Base-by-base conservation (phyloP, 2,888 invertebrate genomes). In the Drosophila kokeensis region DNA sequence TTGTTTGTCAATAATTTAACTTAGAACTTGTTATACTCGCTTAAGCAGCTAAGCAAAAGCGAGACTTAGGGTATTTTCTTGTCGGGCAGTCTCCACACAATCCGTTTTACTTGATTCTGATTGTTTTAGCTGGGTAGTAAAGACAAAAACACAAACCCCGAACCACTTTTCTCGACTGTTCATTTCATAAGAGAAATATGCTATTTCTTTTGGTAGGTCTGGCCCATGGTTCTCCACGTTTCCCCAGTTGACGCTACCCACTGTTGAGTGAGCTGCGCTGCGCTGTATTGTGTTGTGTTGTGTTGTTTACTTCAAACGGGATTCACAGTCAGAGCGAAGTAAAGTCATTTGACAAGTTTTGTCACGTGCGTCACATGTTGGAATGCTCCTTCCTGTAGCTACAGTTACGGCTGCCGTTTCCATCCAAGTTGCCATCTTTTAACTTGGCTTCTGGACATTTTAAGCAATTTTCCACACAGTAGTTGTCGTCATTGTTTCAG, bases 301-400 rank as follows among this genome's bases (percentile, higher is more conserved):
- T 50, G 69, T 71, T 79, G 80, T 73, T 86, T 83, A 78, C 78
- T 71, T 70, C 76, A 69, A 76, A 66, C 70, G 69, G 75, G 81
- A 86, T 76, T 77, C 81, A 34, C 69, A 79, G 81, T 75, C 85
- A 74, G 73, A 87, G 75, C 73, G 76, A 82, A 87, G 88, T 74
- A 79, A 86, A 87, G 82, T 82, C 84, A 86, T 88, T 87, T 87
- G 89, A 89, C 87, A 87, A 87, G 89, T 87, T 87, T 87, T 87
- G 87, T 87, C 87, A 87, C 87, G 87, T 89, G 89, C 87, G 84
- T 83, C 88, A 87, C 87, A 87, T 88, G 87, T 76, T 88, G 88
- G 88, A 82, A 86, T 86, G 81, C 63, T 59, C 10, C 49, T 45
- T 38, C 8, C 40, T 34, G 15, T 55, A 36, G 21, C 40, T 48